Evolutionary conservation across 2,797 vertebrate species (phyloP), one percentile per base, ranked within the genome.

Genomic region (Lepilemur ruficaudatus): DNA sequence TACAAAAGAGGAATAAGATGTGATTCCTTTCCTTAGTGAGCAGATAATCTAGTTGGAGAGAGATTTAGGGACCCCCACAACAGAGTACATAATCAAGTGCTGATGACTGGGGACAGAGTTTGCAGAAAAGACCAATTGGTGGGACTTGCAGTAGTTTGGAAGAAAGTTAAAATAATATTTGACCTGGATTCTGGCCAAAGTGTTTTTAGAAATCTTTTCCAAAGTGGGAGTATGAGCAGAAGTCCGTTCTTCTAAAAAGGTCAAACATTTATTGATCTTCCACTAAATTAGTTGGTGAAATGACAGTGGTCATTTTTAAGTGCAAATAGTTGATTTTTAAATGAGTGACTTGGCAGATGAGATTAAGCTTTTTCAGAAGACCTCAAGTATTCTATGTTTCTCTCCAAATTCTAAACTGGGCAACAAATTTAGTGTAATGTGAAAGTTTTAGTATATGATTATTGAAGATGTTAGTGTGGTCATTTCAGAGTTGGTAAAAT

Each of bases 111-210:
- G 55, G 12, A 46, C 70, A 63, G 48, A n/a, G 43, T 79, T 72
- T 72, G 35, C n/a, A 67, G 65, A 22, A 32, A 85, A 92, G 30
- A 65, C 78, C 4, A 89, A 18, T 28, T 43, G 89, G 5, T 84
- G 59, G 65, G 70, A 65, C 52, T 83, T 73, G 35, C 2, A 94
- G 52, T 87, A 50, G 55, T 95, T 87, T 35, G 59, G 91, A 91
- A 97, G 79, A 86, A 89, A 95, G 50, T 91, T 86, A 93, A 97
- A 82, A 57, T 86, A 79, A 88, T 93, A 87, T 93, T 96, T 96
- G 70, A 88, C 72, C 76, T 95, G 78, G 17, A 25, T 79, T 80
- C 4, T 61, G 32, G 89, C 80, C 96, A 88, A 90, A 78, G 35
- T 90, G 67, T 91, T 85, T 97, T 95, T 93, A 93, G 75, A 95